Percentiles rank a stretch among this genome's conserved stretches.
These are phyloP conservation scores for Centruroides vittatus DNA, from an alignment of 1,140 invertebrate species.

Conservation along the genomic window DNA sequence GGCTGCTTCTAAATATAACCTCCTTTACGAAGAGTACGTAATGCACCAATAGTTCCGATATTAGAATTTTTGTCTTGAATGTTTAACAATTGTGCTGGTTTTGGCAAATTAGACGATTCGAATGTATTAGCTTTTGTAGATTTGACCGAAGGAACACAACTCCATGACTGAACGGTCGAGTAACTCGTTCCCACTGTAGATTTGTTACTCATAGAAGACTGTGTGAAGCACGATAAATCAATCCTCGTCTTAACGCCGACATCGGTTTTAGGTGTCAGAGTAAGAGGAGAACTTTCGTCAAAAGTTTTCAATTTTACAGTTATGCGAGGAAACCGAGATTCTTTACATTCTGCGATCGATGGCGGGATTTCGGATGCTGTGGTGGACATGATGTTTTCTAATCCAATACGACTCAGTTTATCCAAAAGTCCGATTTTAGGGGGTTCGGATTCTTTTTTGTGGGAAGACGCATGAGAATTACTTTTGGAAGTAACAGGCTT, in stretches of 20 bases:
- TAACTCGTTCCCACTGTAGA: neutral
- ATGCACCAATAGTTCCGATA: slow-evolving; percentile 12
- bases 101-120: slow-evolving; percentile 14
- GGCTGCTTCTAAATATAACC: slow-evolving; percentile 7
- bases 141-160: slow-evolving; percentile 10
- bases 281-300: neutral
- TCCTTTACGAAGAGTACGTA: slow-evolving; percentile 14
- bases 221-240: neutral
- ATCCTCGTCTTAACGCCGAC: neutral
- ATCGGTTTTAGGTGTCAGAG: neutral
- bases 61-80: slow-evolving; percentile 4
- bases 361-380: neutral
- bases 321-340: too few relatives aligned
- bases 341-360: too few relatives aligned
- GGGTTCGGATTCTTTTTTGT: slow-evolving; percentile 3
- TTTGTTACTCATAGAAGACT: neutral
- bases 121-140: slow-evolving; percentile 11
- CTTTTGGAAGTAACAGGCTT: neutral
- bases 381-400: slow-evolving; percentile 1
- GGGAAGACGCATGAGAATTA: slow-evolving; percentile 8
- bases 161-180: slow-evolving; percentile 10
- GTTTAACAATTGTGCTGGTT: slow-evolving; percentile 16
- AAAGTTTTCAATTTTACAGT: too few relatives aligned
- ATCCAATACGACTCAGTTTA: slow-evolving; percentile 10
- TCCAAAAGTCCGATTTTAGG: slow-evolving; percentile 7